Conservation (phyloP, 2,888 invertebrate species). For the Lycia hirtaria region DNA sequence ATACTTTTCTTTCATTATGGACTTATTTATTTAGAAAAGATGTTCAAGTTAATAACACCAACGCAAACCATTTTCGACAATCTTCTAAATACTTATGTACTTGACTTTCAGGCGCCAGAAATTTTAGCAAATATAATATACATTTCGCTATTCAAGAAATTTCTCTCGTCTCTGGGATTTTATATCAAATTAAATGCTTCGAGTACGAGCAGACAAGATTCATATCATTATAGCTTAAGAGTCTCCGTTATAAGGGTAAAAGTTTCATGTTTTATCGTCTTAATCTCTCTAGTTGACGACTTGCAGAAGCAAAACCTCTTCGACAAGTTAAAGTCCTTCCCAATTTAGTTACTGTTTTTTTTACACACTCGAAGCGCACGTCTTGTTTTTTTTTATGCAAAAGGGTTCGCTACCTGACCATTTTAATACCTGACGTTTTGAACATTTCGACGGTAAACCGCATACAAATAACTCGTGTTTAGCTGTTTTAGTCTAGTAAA, state of each 20-base stretch:
- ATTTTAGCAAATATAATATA: slow-evolving; percentile 16
- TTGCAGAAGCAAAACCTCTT: slow-evolving; percentile 4
- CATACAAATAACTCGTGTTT: no score
- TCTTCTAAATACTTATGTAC: slow-evolving; percentile 16
- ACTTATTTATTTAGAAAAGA: slow-evolving; percentile 9
- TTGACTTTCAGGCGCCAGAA: slow-evolving; percentile 21
- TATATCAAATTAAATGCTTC: slow-evolving; percentile 36
- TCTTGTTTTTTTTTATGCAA: slow-evolving; percentile 2
- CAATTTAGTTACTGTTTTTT: slow-evolving; percentile 12
- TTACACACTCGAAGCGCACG: background rate
- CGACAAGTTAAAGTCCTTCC: background rate
- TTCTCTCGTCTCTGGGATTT: slow-evolving; percentile 21
- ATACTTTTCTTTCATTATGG: background rate
- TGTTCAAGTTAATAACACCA: slow-evolving; percentile 14
- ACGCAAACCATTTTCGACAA: slow-evolving; percentile 11
- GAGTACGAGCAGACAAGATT: slow-evolving; percentile 1
- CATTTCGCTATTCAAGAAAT: slow-evolving; percentile 17
- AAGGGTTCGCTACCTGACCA: slow-evolving; percentile 28
- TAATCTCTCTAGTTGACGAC: slow-evolving; percentile 1
- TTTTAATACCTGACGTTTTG: slow-evolving; percentile 29
- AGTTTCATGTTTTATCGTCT: slow-evolving; percentile 5
- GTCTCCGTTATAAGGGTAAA: background rate
- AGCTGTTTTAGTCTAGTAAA: no score
- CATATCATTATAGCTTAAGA: background rate
- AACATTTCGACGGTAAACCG: background rate